Evolutionary conservation across 2,888 invertebrate genomes (phyloP).

Genomic region (Nephrotoma appendiculata): DNA sequence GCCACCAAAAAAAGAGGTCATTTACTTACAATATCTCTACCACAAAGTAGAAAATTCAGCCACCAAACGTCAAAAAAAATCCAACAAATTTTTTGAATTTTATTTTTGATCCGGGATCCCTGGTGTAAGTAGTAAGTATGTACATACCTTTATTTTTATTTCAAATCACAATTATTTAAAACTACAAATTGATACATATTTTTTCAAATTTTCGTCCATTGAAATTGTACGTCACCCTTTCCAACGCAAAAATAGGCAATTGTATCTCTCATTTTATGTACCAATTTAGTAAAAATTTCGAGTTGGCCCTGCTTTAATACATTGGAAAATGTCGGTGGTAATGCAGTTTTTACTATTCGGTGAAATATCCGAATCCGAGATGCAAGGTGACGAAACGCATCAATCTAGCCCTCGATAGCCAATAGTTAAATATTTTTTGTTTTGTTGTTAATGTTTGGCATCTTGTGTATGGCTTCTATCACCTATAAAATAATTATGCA

Average conservation of each 20-base stretch:
- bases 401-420: constrained; percentile 7
- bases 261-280: not conserved
- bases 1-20: no score
- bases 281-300: not conserved
- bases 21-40: no score
- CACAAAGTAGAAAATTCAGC: no score
- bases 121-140: no score
- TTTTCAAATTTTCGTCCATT: not conserved
- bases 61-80: no score
- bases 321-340: not conserved
- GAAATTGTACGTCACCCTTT: not conserved
- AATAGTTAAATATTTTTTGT: not conserved
- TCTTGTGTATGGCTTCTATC: constrained; percentile 12
- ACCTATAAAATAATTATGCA: constrained; percentile 9
- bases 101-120: no score
- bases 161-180: not conserved
- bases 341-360: no score
- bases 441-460: no score
- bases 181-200: not conserved
- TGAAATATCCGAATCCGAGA: not conserved
- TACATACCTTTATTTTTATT: not conserved
- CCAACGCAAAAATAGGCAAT: not conserved
- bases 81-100: no score
- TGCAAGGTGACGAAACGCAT: not conserved
- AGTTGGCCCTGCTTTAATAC: not conserved